Conservation (phyloP, 2,113 vertebrate genomes). For the Sclerurus mexicanus region DNA sequence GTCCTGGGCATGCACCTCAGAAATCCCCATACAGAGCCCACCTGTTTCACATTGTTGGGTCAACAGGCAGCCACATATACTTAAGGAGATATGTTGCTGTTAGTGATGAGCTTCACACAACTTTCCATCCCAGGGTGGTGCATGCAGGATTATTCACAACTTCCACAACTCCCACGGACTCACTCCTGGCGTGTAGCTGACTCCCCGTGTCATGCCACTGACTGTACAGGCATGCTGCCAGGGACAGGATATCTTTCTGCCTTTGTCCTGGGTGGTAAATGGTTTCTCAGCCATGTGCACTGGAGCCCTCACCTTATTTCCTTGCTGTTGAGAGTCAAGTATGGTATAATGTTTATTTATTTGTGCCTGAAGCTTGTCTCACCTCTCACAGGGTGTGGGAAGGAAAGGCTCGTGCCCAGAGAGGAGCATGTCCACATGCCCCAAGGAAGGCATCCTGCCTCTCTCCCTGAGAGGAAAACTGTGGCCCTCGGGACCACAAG, state of each 20-base stretch:
- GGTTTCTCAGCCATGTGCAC: not conserved
- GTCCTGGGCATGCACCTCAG: not conserved
- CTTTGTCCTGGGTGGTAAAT: not conserved
- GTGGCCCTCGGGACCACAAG: fast-evolving
- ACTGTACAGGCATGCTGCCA: not conserved
- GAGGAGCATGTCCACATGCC: fast-evolving
- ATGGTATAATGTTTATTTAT: not conserved
- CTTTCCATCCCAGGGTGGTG: not conserved
- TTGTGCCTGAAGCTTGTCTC: not conserved
- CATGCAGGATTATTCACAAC: not conserved
- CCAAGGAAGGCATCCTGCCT: not conserved
- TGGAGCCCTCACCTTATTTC: not conserved
- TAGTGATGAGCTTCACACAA: not conserved
- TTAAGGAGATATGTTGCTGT: not conserved
- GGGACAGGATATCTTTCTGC: not conserved
- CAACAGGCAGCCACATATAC: not conserved
- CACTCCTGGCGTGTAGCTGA: not conserved
- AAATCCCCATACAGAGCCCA: not conserved
- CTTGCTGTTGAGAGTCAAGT: not conserved
- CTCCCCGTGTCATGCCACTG: not conserved
- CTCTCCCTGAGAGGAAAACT: not conserved
- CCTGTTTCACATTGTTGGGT: not conserved
- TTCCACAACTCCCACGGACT: not conserved
- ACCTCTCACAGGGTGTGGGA: not conserved
- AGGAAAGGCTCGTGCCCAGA: not conserved